phyloP scores from a whole-genome alignment of 1,140 invertebrate species.

The Zaprionus davidi region DNA sequence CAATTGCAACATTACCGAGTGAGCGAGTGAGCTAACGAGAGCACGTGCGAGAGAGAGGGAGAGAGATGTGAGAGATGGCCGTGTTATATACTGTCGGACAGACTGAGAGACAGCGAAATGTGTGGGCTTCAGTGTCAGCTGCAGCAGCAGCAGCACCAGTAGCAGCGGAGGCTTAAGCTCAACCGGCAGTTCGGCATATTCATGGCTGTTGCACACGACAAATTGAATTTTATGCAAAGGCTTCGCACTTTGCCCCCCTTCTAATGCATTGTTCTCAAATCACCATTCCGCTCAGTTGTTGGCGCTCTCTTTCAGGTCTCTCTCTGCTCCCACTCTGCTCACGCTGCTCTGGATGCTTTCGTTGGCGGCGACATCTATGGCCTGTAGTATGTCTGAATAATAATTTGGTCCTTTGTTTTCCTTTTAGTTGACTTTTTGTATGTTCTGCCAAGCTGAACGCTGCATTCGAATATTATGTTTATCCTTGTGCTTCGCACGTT shows the following conservation, averaged over 20 bases:
- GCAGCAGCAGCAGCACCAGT: conserved; percentile 16
- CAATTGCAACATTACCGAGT: conserved; percentile 30
- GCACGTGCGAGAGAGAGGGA: background rate
- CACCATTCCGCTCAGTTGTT: conserved; percentile 4
- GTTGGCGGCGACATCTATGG: conserved; percentile 53
- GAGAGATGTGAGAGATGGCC: background rate
- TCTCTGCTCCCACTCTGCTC: background rate
- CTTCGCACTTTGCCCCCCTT: conserved; percentile 42
- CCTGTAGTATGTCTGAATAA: conserved; percentile 61
- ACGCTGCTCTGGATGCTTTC: background rate
- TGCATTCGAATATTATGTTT: conserved; percentile 48
- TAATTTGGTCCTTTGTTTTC: conserved; percentile 71
- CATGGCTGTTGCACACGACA: conserved; percentile 80
- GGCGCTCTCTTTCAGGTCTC: background rate
- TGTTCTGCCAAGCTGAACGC: conserved; percentile 6
- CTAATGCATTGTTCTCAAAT: conserved; percentile 39
- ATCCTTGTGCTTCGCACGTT: conserved; percentile 49
- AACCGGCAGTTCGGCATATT: conserved; percentile 68
- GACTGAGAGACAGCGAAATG: conserved; percentile 41
- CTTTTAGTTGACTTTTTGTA: conserved; percentile 28
- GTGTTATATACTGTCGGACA: conserved; percentile 29
- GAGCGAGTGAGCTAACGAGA: background rate
- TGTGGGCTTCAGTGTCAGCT: conserved; percentile 43
- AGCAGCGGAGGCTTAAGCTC: conserved; percentile 54
- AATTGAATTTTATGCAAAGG: conserved; percentile 82